A percentile compares a stretch with the other conserved stretches of the same genome.
Conservation (phyloP, 2,797 vertebrate species). For the Garrulus glandarius region DNA sequence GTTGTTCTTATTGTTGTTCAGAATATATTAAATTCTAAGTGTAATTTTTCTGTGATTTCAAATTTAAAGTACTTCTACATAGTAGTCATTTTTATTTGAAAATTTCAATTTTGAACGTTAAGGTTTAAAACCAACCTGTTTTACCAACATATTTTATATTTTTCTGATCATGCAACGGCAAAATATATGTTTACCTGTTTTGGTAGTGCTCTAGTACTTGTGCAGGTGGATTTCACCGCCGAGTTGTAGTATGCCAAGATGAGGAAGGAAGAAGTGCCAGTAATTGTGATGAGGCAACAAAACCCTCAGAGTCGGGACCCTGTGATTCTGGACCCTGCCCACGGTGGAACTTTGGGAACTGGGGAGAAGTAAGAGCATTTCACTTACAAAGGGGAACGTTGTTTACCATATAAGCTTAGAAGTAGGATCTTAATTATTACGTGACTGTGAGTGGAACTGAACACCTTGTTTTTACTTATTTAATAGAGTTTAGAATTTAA, state of each 20-base stretch:
- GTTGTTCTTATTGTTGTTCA: background rate
- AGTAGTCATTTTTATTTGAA: background rate
- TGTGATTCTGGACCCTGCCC: slow-evolving; percentile 93
- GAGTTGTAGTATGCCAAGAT: slow-evolving; percentile 95
- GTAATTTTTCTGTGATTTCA: background rate
- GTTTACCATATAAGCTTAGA: background rate
- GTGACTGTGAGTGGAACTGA: background rate
- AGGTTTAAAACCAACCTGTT: background rate
- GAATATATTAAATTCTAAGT: background rate
- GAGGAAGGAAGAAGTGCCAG: slow-evolving; percentile 83
- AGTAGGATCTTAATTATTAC: background rate
- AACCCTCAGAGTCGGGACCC: slow-evolving; percentile 85
- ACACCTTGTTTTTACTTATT: background rate
- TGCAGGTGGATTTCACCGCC: slow-evolving; percentile 86
- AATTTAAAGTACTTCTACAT: background rate
- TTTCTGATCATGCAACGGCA: background rate
- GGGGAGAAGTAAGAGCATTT: slow-evolving; percentile 88
- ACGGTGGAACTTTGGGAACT: slow-evolving; percentile 89
- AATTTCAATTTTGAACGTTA: background rate
- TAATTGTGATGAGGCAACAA: slow-evolving; percentile 84
- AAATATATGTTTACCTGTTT: background rate
- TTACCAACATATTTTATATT: background rate
- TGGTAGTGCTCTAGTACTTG: slow-evolving; percentile 94
- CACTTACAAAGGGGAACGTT: background rate
- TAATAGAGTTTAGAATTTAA: background rate